Evolutionary conservation across 1,140 invertebrate genomes (phyloP).

Genomic region (Papilio machaon): DNA sequence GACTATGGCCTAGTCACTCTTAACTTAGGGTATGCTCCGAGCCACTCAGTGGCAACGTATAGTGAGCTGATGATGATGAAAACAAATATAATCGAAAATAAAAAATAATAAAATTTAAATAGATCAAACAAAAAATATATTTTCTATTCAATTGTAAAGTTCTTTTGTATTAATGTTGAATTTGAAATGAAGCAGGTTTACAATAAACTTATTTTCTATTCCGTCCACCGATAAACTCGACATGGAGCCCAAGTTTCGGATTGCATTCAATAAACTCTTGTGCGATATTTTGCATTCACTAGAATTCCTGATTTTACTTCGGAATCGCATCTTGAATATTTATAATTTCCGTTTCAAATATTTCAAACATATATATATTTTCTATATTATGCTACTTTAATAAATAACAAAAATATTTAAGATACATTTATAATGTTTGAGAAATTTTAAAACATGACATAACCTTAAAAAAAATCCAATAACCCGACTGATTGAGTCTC

Average conservation of each 20-base stretch:
- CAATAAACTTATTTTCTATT: slow-evolving; percentile 22
- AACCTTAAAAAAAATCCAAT: too few relatives aligned
- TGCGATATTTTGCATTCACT: slow-evolving; percentile 8
- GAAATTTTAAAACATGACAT: too few relatives aligned
- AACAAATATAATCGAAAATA: not conserved
- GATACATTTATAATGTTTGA: too few relatives aligned
- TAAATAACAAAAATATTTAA: too few relatives aligned
- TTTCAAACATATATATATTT: not conserved
- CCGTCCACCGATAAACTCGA: not conserved
- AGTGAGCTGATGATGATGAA: too few relatives aligned
- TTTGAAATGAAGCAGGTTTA: slow-evolving; percentile 18
- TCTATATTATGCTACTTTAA: too few relatives aligned
- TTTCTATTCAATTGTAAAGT: not conserved
- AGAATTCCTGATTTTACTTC: slow-evolving; percentile 3
- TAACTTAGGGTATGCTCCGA: too few relatives aligned
- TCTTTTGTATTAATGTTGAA: slow-evolving; percentile 21
- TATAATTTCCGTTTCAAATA: slow-evolving; percentile 4
- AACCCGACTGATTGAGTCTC: too few relatives aligned
- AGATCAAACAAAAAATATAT: not conserved
- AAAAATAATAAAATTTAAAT: not conserved
- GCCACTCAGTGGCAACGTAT: too few relatives aligned
- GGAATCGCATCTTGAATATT: slow-evolving; percentile 24
- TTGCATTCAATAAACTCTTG: slow-evolving; percentile 22
- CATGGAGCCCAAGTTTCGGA: slow-evolving; percentile 15
- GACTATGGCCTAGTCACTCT: too few relatives aligned